Base-by-base conservation (phyloP, 2,113 vertebrate species). In the Sceloporus tristichus region DNA sequence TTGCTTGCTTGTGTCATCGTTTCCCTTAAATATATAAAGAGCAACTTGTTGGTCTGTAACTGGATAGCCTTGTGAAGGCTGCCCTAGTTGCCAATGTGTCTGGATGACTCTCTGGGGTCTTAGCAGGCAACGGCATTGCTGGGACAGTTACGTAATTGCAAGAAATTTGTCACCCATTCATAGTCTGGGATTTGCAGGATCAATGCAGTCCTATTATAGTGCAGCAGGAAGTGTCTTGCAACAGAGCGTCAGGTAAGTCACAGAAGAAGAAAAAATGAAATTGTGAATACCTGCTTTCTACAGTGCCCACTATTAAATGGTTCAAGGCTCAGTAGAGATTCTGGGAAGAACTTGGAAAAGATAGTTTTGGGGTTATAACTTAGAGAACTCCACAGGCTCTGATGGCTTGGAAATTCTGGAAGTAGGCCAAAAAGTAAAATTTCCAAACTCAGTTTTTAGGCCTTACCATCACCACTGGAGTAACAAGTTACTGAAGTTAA, bases 91-190 rank as follows among this genome's bases (percentile, higher is more conserved):
- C 85, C 83, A 82, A 86, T 68, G 71, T 74, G 38, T 0, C 0
- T 62, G 76, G 82, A 75, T 16, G 19, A 1, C 0, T 34, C 89
- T 86, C 90, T 86, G 40, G 54, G 87, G 3, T 78, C 0, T 79
- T 79, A 29, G 79, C 29, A 81, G 82, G 90, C 66, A 8, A 0
- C 25, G 25, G 2, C 0, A 40, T 79, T 86, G 79, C 9, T 80
- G 71, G 78, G 84, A 85, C 75, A 1, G 70, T 85, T 81, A 75
- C 16, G 78, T 66, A 85, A 76, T 66, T 65, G 77, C 65, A 65
- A 80, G 76, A 85, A 89, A 85, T 65, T 18, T 84, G 82, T 80
- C 70, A 65, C 77, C 79, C 83, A 85, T 85, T 89, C 66, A 59
- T 48, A 53, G 38, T 38, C 83, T 85, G 77, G 77, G 54, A 85